Evolutionary conservation across 2,797 vertebrate species (phyloP).

Genomic region (Graptemys geographica): DNA sequence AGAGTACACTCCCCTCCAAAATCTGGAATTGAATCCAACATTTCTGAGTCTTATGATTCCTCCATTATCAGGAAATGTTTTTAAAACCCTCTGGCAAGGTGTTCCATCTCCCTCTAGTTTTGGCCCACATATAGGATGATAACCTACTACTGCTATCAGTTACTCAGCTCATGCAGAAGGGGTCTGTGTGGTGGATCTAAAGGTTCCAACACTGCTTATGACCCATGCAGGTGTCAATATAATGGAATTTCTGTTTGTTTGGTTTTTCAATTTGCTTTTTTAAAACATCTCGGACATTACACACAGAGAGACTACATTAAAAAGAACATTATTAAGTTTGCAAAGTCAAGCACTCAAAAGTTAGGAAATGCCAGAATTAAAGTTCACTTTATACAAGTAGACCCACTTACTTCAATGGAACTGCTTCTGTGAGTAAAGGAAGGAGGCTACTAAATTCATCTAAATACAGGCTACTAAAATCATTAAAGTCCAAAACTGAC

Average conservation of each 20-base stretch:
- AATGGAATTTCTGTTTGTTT: not conserved
- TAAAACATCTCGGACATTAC: not conserved
- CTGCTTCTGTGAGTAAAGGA: not conserved
- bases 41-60: accelerated
- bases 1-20: too few species aligned
- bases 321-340: too few species aligned
- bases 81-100: not conserved
- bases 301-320: not conserved
- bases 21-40: not conserved
- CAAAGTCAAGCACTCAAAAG: too few species aligned
- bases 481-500: not conserved
- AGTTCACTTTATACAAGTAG: too few species aligned
- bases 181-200: not conserved
- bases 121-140: not conserved
- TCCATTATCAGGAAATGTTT: not conserved
- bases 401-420: too few species aligned
- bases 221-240: not conserved
- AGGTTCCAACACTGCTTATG: not conserved
- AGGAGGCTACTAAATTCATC: not conserved
- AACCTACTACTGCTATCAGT: not conserved
- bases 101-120: not conserved
- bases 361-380: too few species aligned
- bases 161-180: not conserved
- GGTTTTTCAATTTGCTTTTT: not conserved
- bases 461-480: too few species aligned